Base-by-base conservation (phyloP, 1,140 invertebrate species). In the Heliconius hewitsoni region DNA sequence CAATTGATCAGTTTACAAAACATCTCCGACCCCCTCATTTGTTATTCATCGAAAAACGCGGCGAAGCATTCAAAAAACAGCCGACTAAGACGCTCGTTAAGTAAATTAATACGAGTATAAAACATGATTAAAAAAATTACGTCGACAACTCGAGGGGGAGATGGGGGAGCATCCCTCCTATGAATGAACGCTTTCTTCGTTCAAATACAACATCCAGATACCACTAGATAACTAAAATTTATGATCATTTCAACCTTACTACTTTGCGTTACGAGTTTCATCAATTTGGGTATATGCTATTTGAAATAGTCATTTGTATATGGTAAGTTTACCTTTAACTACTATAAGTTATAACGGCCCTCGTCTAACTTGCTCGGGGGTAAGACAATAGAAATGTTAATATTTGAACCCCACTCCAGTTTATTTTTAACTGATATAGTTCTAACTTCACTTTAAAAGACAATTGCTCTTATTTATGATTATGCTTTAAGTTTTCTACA, bases 111-210 rank as follows among this genome's bases (percentile, higher is more conserved):
- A 92, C 86, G 87, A 89, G 86, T 89, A 94, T 94, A 94, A 93
- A 94, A 86, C 87, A 94, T 93, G 91, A 94, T 94, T 93, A 93
- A 94, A 94, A 94, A 94, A 94, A 94, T 94, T 92, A 93, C 89
- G 84, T 85, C 87, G 89, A 93, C 88, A 90, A 86, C 85, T 83
- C 82, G 80, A 84, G 84, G 87, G 88, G 86, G 86, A 80, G 83
- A 50, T 85, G 82, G 88, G 91, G 92, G 91, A 77, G 81, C 88
- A 87, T 90, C 91, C 91, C 91, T 87, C 84, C 83, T 87, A 88
- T 91, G 86, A 89, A 91, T 91, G 87, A 86, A 88, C 87, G 89
- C 84, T 91, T 91, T 91, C 89, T 91, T 87, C 84, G 83, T 82
- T 78, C 37, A 71, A 75, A 83, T 77, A 84, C 87, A 85, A 70